Evolutionary conservation across 2,888 invertebrate species (phyloP).

Genomic region (Mycalesis mineus): DNA sequence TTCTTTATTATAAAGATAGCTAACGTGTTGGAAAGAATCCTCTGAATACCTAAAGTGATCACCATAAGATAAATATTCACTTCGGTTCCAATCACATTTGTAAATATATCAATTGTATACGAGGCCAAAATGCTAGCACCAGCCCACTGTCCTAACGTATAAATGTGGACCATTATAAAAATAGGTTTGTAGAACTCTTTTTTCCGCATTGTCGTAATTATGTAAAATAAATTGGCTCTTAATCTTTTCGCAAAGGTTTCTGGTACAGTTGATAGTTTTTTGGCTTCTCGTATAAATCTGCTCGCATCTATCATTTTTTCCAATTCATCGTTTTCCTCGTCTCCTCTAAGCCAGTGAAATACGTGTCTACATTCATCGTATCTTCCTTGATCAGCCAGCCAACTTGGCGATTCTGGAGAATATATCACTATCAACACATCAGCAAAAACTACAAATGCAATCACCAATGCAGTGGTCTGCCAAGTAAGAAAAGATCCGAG

Average conservation of each 20-base stretch:
- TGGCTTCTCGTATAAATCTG: slow-evolving; percentile 42
- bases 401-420: slow-evolving; percentile 81
- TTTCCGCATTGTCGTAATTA: slow-evolving; percentile 42
- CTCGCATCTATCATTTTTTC: slow-evolving; percentile 49
- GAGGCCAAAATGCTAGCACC: slow-evolving; percentile 53
- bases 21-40: slow-evolving; percentile 51
- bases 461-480: slow-evolving; percentile 72
- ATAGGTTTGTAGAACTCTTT: slow-evolving; percentile 55
- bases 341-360: slow-evolving; percentile 77
- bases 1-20: slow-evolving; percentile 59
- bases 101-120: slow-evolving; percentile 51
- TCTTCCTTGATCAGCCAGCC: slow-evolving; percentile 78
- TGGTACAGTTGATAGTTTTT: slow-evolving; percentile 35
- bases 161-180: slow-evolving; percentile 56
- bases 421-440: slow-evolving; percentile 57
- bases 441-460: slow-evolving; percentile 59
- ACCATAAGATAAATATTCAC: slow-evolving; percentile 48
- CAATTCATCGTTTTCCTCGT: slow-evolving; percentile 54
- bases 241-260: slow-evolving; percentile 38
- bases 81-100: slow-evolving; percentile 45
- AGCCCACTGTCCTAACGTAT: slow-evolving; percentile 52
- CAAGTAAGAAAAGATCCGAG: slow-evolving; percentile 79
- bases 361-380: slow-evolving; percentile 73
- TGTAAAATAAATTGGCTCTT: slow-evolving; percentile 37
- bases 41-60: slow-evolving; percentile 54